Percentiles rank a stretch among this genome's conserved stretches.
phyloP scores from a whole-genome alignment of 2,888 invertebrate genomes.

The Luperina testacea region DNA sequence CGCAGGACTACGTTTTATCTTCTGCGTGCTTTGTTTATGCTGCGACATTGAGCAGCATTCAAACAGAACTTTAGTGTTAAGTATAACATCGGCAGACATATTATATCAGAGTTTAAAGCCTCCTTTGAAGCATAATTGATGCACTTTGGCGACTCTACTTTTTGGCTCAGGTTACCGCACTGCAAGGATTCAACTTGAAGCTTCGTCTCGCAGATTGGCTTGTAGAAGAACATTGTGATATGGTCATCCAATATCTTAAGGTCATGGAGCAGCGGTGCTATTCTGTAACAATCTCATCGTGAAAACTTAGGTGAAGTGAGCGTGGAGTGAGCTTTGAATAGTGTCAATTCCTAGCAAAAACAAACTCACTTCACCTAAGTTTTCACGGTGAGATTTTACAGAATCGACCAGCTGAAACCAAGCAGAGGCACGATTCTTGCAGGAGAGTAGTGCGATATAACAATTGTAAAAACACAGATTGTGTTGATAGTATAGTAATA shows the following conservation, averaged over 20 bases:
- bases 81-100: background rate
- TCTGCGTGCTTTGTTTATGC: constrained; percentile 70
- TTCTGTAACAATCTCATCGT: no score
- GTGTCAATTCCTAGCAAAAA: no score
- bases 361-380: no score
- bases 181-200: background rate
- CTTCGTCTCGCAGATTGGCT: background rate
- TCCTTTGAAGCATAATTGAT: background rate
- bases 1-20: constrained; percentile 62
- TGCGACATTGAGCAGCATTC: constrained; percentile 34
- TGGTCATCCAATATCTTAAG: background rate
- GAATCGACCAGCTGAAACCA: no score
- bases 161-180: background rate
- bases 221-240: background rate
- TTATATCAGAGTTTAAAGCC: background rate
- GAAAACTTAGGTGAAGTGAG: no score
- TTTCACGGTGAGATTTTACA: no score
- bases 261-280: no score
- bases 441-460: background rate
- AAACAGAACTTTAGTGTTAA: constrained; percentile 19
- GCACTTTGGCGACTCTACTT: background rate
- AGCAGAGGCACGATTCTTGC: background rate
- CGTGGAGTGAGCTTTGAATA: no score
- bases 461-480: background rate
- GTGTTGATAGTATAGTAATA: background rate